A percentile compares a stretch with the other conserved stretches of the same genome.
Evolutionary conservation across 2,113 vertebrate genomes (phyloP).

Genomic region (Corynorhinus townsendii): DNA sequence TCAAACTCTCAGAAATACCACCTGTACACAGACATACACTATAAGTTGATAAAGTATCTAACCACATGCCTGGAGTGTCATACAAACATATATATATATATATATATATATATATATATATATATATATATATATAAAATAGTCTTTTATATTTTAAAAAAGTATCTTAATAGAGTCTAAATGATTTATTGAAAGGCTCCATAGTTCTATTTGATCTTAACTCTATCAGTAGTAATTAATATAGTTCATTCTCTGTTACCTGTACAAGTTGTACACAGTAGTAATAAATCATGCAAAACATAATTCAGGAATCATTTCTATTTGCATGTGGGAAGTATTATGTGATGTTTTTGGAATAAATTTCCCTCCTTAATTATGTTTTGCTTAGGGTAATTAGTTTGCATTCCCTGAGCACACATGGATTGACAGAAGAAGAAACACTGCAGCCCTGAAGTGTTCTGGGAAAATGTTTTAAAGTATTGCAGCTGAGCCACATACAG

Average conservation of each 20-base stretch:
- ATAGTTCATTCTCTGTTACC: not conserved
- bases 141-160: not conserved
- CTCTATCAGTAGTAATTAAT: not conserved
- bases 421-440: not conserved
- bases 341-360: slow-evolving; percentile 21
- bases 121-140: not conserved
- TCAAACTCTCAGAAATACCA: not conserved
- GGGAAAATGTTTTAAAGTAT: not conserved
- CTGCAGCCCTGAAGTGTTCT: not conserved
- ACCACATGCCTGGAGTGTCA: not conserved
- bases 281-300: slow-evolving; percentile 13
- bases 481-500: not conserved
- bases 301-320: slow-evolving; percentile 23
- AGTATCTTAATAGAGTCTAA: not conserved
- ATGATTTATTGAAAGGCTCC: not conserved
- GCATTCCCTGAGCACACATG: slow-evolving; percentile 16
- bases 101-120: not conserved
- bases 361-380: slow-evolving; percentile 44
- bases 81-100: not conserved
- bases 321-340: slow-evolving; percentile 4
- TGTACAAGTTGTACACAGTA: not conserved
- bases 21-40: not conserved
- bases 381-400: slow-evolving; percentile 50
- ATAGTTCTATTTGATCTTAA: slow-evolving; percentile 23
- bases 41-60: not conserved